A percentile compares a stretch with the other conserved stretches of the same genome.
phyloP scores from a whole-genome alignment of 2,113 vertebrate species.

The Rhynchomys soricoides region DNA sequence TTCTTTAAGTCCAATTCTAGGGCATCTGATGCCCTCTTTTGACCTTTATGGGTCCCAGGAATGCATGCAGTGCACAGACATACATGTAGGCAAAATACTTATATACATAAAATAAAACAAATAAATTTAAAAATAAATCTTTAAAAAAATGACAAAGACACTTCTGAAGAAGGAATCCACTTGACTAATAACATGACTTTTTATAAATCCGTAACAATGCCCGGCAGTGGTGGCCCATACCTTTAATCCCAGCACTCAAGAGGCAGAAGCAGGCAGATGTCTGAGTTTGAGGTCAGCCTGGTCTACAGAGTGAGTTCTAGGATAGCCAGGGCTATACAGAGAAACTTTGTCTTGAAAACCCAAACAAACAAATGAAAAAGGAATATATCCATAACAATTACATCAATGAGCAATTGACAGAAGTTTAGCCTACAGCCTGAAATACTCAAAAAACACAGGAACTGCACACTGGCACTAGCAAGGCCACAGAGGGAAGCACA shows the following conservation, averaged over 20 bases:
- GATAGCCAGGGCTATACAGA: neutral
- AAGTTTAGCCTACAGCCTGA: neutral
- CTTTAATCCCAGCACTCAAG: neutral
- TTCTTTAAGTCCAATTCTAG: neutral
- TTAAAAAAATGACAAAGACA: neutral
- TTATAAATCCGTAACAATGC: neutral
- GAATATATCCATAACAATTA: neutral
- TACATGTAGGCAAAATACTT: neutral
- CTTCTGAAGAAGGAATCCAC: neutral
- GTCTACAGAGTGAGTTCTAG: neutral
- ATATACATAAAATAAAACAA: neutral
- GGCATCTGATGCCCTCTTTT: neutral
- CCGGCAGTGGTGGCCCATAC: neutral
- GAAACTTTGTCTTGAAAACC: neutral
- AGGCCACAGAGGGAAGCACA: neutral
- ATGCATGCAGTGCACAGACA: neutral
- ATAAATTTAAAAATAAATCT: neutral
- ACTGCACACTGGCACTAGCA: neutral
- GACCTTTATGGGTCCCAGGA: neutral
- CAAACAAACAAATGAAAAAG: neutral
- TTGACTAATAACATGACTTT: neutral
- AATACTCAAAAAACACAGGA: fast-evolving
- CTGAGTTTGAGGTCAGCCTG: neutral
- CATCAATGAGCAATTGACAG: neutral
- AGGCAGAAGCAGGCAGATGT: neutral